Conservation (phyloP, 2,888 invertebrate genomes). For the Ecliptopera silaceata region DNA sequence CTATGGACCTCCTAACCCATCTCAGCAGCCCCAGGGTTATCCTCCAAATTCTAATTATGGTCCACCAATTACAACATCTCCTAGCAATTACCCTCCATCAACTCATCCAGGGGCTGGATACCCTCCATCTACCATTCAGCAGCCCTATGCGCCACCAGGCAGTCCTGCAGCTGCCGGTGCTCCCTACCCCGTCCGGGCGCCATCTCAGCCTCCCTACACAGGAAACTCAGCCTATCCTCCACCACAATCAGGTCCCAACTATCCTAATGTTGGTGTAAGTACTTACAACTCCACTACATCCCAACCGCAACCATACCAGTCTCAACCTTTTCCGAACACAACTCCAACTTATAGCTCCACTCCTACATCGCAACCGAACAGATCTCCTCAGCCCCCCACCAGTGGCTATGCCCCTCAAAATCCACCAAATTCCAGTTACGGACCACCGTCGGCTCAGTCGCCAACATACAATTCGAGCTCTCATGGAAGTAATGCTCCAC, state of each 20-base stretch:
- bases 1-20: conserved; percentile 85
- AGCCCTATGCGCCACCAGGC: conserved; percentile 77
- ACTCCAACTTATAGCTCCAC: conserved; percentile 81
- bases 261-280: conserved; percentile 77
- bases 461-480: conserved; percentile 85
- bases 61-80: conserved; percentile 84
- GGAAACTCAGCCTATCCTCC: conserved; percentile 77
- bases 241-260: conserved; percentile 69
- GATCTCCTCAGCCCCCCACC: conserved; percentile 82
- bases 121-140: conserved; percentile 73
- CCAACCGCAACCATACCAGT: conserved; percentile 77
- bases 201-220: conserved; percentile 72
- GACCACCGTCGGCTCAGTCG: conserved; percentile 85
- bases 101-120: conserved; percentile 75
- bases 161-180: conserved; percentile 70
- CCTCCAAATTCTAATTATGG: conserved; percentile 85
- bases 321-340: conserved; percentile 77
- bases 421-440: conserved; percentile 82
- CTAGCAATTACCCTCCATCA: conserved; percentile 82
- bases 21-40: conserved; percentile 86
- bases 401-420: conserved; percentile 83
- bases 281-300: conserved; percentile 75
- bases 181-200: conserved; percentile 72
- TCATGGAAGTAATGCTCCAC: conserved; percentile 77
- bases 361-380: conserved; percentile 76